Base-by-base conservation (phyloP, 2,888 invertebrate species). In the Marronus borbonicus region DNA sequence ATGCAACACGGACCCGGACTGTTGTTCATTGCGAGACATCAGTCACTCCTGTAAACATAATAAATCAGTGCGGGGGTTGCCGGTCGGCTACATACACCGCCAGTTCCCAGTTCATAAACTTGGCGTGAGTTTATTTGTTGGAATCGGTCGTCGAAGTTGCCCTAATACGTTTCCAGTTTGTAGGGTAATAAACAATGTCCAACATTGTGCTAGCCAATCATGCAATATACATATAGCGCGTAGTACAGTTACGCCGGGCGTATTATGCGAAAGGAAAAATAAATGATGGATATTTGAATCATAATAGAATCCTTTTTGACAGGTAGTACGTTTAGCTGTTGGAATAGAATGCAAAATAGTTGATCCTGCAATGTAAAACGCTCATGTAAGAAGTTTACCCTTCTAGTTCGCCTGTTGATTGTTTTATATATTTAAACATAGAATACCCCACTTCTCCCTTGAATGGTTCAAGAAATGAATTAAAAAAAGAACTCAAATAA, bases 91-190 rank as follows among this genome's bases (percentile, higher is more conserved):
- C 72, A 74, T 74, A 62, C 49, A 74, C 72, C 81, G 78, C 82
- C 85, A 82, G 85, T 87, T 88, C 87, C 87, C 87, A 88, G 87
- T 88, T 86, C 85, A 87, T 88, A 88, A 88, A 88, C 85, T 86
- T 84, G 79, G 81, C 83, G 82, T 82, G 81, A 84, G 85, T 87
- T 87, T 87, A 87, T 87, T 87, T 87, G 86, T 86, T 85, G 85
- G 85, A 83, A 85, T 84, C 85, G 85, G 84, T 84, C 84, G 84
- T 84, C 84, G 85, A 84, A 86, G 85, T 84, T 83, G 84, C 85
- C 85, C 86, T 86, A 87, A 87, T 86, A 87, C 85, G 86, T 86
- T 86, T 85, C 85, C 85, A 87, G 72, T 60, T 87, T 87, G 87
- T 86, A 86, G 84, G 82, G 84, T 83, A 86, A 86, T 87, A 87